These are phyloP conservation scores for Diuraphis noxia DNA, from an alignment of 1,140 invertebrate genomes.

Conservation along the genomic window DNA sequence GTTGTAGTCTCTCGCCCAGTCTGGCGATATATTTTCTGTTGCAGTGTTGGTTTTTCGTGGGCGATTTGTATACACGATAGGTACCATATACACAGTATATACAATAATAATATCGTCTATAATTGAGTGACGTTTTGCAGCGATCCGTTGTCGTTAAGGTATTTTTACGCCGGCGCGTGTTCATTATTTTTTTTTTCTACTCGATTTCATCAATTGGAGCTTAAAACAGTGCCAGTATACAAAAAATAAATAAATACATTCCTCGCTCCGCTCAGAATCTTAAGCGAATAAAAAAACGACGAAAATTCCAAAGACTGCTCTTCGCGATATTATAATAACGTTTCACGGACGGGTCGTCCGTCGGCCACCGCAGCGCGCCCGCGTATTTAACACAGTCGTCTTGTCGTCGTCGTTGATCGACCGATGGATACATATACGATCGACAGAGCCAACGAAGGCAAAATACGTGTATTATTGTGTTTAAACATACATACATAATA, in stretches of 20 bases:
- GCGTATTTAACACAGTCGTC: background rate
- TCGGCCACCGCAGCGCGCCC: background rate
- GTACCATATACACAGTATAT: background rate
- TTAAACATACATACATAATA: background rate
- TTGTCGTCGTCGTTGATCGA: background rate
- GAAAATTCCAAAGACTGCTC: background rate
- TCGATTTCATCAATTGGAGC: background rate
- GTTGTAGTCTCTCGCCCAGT: background rate
- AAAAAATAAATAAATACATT: too few species aligned
- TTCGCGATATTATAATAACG: too few species aligned
- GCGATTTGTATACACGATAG: background rate
- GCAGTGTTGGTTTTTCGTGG: background rate
- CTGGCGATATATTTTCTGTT: too few species aligned
- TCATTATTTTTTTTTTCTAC: background rate
- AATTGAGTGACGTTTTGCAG: constrained; percentile 3
- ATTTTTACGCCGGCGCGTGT: background rate
- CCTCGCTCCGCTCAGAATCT: too few species aligned
- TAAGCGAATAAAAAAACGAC: background rate
- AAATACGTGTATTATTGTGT: background rate
- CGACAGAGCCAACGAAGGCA: background rate
- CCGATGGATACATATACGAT: background rate
- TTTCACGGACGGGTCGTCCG: too few species aligned
- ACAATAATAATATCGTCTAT: background rate
- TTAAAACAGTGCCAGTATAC: background rate
- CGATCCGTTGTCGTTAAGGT: background rate